Conservation (phyloP, 2,113 vertebrate genomes). For the Condylura cristata region DNA sequence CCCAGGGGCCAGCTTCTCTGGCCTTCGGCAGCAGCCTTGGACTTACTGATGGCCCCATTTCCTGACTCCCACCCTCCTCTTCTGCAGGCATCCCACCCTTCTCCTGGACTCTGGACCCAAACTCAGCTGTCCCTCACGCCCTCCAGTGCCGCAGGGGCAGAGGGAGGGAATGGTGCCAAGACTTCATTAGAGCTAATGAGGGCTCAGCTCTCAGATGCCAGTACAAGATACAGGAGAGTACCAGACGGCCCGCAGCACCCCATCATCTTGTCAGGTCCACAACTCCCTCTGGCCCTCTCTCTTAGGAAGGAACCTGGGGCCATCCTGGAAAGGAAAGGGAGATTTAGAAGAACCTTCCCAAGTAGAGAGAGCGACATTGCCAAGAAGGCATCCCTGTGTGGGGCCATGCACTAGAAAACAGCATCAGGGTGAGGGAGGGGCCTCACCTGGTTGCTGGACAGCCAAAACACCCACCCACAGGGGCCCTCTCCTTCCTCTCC, state of each 20-base stretch:
- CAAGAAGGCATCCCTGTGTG: not conserved
- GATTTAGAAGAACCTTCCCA: not conserved
- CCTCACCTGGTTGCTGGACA: not conserved
- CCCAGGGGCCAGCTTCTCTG: not conserved
- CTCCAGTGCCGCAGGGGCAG: conserved; percentile 15
- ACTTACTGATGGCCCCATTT: not conserved
- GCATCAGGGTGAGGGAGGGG: not conserved
- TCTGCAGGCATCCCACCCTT: not conserved
- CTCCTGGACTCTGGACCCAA: not conserved
- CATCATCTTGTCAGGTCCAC: not conserved
- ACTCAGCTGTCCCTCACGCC: not conserved
- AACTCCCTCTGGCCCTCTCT: not conserved
- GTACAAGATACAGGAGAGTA: not conserved
- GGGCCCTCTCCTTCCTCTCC: not conserved
- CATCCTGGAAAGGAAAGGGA: not conserved
- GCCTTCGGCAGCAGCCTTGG: not conserved
- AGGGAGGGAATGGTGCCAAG: conserved; percentile 11
- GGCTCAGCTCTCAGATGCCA: conserved; percentile 44
- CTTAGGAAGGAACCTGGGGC: not conserved
- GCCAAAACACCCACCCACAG: not conserved
- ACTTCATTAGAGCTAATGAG: conserved; percentile 64
- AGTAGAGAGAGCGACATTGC: not conserved
- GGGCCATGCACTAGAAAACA: not conserved
- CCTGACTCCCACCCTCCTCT: not conserved
- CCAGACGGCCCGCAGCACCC: not conserved